phyloP scores from a whole-genome alignment of 2,797 vertebrate genomes.

The Brachyrhaphis roseni region DNA sequence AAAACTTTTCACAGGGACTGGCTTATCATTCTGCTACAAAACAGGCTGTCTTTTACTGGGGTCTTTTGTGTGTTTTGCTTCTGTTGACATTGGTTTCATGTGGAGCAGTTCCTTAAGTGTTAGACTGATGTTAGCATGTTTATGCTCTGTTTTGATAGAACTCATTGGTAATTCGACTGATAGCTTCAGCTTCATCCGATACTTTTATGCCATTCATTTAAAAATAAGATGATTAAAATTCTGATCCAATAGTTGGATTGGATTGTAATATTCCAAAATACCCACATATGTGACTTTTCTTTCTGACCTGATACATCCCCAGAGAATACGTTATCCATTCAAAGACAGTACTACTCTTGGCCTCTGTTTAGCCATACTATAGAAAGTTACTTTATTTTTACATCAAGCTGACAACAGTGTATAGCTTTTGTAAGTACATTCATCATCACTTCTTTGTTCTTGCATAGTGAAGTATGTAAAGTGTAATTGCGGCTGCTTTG shows the following conservation, averaged over 20 bases:
- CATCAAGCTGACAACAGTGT: constrained; percentile 10
- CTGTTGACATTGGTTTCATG: background rate
- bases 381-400: constrained; percentile 29
- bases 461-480: background rate
- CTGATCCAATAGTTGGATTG: background rate
- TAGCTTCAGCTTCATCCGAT: background rate
- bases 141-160: background rate
- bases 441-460: constrained; percentile 32
- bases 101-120: background rate
- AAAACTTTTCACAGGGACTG: background rate
- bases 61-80: background rate
- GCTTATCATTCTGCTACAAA: background rate
- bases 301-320: background rate
- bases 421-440: constrained; percentile 10
- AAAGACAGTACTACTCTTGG: background rate
- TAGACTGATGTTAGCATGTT: background rate
- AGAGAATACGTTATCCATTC: background rate
- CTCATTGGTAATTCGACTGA: background rate
- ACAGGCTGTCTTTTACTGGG: background rate
- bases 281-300: background rate
- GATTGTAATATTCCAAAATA: background rate
- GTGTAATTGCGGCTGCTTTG: constrained; percentile 36
- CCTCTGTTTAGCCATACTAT: background rate
- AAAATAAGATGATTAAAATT: background rate
- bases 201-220: background rate